Percentiles rank a stretch among this genome's conserved stretches.
phyloP scores from a whole-genome alignment of 2,113 vertebrate genomes.

The Engraulis encrasicolus region DNA sequence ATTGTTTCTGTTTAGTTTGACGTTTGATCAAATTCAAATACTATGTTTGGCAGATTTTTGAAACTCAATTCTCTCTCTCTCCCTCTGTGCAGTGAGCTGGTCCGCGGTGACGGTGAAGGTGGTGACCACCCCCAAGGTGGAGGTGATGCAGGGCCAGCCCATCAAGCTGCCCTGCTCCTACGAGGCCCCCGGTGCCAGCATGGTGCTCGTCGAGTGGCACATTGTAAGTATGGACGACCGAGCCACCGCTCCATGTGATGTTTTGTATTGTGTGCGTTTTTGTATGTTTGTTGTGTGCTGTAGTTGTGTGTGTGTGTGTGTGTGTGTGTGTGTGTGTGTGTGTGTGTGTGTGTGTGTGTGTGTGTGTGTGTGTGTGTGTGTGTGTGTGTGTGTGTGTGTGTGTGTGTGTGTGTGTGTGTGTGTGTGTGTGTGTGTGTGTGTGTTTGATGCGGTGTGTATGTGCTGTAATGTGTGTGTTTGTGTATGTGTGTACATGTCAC shows the following conservation, averaged over 20 bases:
- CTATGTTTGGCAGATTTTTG: no score
- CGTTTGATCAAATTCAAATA: no score
- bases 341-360: background rate
- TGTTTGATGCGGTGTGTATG: no score
- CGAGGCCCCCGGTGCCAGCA: background rate
- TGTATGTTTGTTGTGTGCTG: constrained; percentile 13
- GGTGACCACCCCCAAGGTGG: constrained; percentile 61
- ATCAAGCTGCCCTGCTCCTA: constrained; percentile 74
- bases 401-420: no score
- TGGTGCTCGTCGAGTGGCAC: constrained; percentile 76
- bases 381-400: background rate
- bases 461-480: no score
- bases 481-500: no score
- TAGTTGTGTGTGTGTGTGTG: background rate
- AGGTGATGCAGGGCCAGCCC: constrained; percentile 67
- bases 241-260: no score
- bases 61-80: background rate
- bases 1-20: no score
- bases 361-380: background rate
- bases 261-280: background rate
- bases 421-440: no score
- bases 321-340: background rate
- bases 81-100: constrained; percentile 63
- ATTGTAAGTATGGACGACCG: constrained; percentile 72
- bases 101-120: constrained; percentile 58